Evolutionary conservation across 1,140 invertebrate species (phyloP).

Genomic region (Pachypeltis micranthus): DNA sequence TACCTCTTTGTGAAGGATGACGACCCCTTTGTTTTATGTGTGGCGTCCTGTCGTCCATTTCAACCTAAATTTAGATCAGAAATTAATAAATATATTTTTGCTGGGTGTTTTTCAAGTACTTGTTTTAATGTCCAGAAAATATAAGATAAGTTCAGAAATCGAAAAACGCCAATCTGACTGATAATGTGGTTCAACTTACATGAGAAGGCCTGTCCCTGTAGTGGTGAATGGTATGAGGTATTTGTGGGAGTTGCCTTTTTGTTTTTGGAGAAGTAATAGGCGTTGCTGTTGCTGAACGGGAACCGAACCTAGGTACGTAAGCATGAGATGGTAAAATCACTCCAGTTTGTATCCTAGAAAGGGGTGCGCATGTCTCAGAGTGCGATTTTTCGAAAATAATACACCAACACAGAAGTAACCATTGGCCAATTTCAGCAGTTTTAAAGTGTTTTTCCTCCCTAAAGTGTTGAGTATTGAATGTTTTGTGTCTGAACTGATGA

Average conservation of each 20-base stretch:
- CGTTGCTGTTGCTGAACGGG: conserved; percentile 70
- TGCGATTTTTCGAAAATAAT: conserved; percentile 1
- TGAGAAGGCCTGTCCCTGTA: conserved; percentile 27
- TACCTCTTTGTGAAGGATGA: not conserved
- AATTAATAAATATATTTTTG: not conserved
- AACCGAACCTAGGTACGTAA: conserved; percentile 32
- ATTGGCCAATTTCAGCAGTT: not conserved
- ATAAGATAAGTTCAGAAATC: too few relatives aligned
- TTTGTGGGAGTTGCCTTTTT: conserved; percentile 87
- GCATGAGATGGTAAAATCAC: conserved; percentile 18
- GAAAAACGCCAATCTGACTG: too few relatives aligned
- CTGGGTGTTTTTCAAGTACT: too few relatives aligned
- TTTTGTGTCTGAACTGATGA: too few relatives aligned
- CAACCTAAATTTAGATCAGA: not conserved
- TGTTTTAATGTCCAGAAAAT: too few relatives aligned
- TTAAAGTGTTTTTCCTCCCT: too few relatives aligned
- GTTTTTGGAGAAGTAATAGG: conserved; percentile 82
- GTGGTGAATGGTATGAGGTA: conserved; percentile 42
- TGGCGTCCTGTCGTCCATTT: not conserved
- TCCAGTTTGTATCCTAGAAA: conserved; percentile 9
- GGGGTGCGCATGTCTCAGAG: conserved; percentile 5
- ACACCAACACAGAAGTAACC: not conserved
- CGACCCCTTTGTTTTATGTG: conserved; percentile 1
- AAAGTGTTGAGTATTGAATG: too few relatives aligned
- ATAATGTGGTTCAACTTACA: conserved; percentile 24